Percentiles rank a stretch among this genome's conserved stretches.
phyloP scores from a whole-genome alignment of 2,888 invertebrate genomes.

The Thymelicus lineola region DNA sequence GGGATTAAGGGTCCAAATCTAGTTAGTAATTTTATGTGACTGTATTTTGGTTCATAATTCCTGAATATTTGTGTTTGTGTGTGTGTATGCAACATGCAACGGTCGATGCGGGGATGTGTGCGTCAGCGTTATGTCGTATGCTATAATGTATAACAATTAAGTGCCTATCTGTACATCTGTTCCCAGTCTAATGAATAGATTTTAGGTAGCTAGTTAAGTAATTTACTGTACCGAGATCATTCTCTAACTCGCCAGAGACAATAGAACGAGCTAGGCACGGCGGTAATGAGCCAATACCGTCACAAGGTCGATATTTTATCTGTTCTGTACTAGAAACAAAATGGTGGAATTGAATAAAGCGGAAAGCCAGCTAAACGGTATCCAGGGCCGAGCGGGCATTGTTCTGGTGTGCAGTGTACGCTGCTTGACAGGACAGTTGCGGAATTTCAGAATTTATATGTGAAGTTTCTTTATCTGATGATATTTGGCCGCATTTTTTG shows the following conservation, averaged over 20 bases:
- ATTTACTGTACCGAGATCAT: conserved; percentile 1
- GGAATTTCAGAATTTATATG: conserved; percentile 10
- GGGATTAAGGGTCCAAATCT: too few relatives aligned
- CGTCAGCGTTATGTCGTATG: background rate
- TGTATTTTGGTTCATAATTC: too few relatives aligned
- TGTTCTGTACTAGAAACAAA: conserved; percentile 30
- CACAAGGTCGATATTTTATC: conserved; percentile 38
- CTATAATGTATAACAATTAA: background rate
- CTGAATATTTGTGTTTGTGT: too few relatives aligned
- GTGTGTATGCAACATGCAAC: too few relatives aligned
- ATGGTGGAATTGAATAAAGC: conserved; percentile 37
- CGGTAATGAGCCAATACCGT: conserved; percentile 41
- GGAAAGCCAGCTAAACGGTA: conserved; percentile 20
- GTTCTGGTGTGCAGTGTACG: conserved; percentile 17
- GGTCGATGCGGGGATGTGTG: background rate
- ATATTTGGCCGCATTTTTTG: background rate
- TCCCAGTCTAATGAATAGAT: conserved; percentile 21
- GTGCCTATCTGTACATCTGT: conserved; percentile 21
- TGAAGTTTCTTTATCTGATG: conserved; percentile 12
- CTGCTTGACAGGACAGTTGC: background rate
- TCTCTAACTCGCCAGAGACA: conserved; percentile 33
- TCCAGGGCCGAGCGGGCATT: conserved; percentile 32
- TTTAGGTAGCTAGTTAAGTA: background rate
- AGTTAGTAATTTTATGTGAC: too few relatives aligned
- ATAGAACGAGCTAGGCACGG: conserved; percentile 38